phyloP scores from a whole-genome alignment of 2,797 vertebrate genomes.

The Alosa sapidissima region DNA sequence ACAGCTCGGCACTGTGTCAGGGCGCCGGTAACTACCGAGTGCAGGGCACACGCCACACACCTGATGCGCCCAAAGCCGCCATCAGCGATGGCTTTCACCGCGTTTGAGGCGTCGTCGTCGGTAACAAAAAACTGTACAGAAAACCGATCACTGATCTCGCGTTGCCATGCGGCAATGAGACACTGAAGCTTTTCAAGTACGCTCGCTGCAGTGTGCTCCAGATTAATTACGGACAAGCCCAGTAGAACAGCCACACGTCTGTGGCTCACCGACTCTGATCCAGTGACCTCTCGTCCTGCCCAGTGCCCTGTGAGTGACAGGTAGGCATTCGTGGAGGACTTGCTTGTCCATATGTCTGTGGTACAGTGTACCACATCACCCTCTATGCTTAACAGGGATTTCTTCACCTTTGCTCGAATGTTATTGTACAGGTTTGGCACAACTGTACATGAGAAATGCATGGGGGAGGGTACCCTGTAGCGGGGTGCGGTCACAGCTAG shows the following conservation, averaged over 20 bases:
- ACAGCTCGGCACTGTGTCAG: slow-evolving; percentile 26
- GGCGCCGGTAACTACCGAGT: slow-evolving; percentile 15
- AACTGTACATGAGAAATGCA: too few relatives aligned
- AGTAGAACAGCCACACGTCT: slow-evolving; percentile 16
- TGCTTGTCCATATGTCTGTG: slow-evolving; percentile 23
- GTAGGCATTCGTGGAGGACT: slow-evolving; percentile 25
- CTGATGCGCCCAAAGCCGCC: too few relatives aligned
- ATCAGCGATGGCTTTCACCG: too few relatives aligned
- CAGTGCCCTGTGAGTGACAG: slow-evolving; percentile 24
- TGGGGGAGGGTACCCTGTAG: too few relatives aligned
- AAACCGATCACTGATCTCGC: slow-evolving; percentile 14
- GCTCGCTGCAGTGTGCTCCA: slow-evolving; percentile 25
- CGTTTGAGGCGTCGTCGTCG: slow-evolving; percentile 13
- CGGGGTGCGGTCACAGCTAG: too few relatives aligned
- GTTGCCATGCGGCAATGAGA: slow-evolving; percentile 14
- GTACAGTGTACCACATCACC: background rate
- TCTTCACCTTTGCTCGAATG: too few relatives aligned
- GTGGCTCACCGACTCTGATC: background rate
- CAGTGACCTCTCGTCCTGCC: background rate
- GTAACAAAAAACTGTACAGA: slow-evolving; percentile 29
- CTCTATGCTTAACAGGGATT: slow-evolving; percentile 19
- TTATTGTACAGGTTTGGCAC: too few relatives aligned
- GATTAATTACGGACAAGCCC: slow-evolving; percentile 4
- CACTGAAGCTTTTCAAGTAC: slow-evolving; percentile 24
- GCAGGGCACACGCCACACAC: background rate